A percentile compares a stretch with the other conserved stretches of the same genome.
Evolutionary conservation across 1,140 invertebrate species (phyloP).

Genomic region (Leptoteleia sp.): DNA sequence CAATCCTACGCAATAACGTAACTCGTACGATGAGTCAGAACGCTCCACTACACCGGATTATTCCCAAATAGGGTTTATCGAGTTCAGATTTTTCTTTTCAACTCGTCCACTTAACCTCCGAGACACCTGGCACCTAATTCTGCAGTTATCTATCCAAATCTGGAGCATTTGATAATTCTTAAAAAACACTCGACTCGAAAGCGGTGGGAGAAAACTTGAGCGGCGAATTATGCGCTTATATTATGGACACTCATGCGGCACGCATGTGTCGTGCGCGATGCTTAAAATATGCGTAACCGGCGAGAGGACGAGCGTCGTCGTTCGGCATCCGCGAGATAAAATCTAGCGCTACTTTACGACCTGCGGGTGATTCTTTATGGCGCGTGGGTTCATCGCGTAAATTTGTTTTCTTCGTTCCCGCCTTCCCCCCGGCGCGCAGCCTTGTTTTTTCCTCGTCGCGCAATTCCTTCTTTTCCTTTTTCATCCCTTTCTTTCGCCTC

Average conservation of each 20-base stretch:
- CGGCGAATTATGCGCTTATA: conserved; percentile 40
- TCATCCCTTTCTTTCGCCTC: not conserved
- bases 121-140: too few species aligned
- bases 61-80: too few species aligned
- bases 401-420: conserved; percentile 49
- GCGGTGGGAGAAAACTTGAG: not conserved
- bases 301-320: conserved; percentile 69
- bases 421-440: conserved; percentile 29
- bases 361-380: conserved; percentile 81
- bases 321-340: conserved; percentile 78
- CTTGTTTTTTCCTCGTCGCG: conserved; percentile 34
- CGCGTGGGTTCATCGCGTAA: conserved; percentile 64
- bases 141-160: too few species aligned
- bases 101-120: too few species aligned
- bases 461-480: conserved; percentile 25
- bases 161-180: too few species aligned
- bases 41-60: too few species aligned
- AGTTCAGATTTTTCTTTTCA: too few species aligned
- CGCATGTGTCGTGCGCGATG: conserved; percentile 57
- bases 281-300: conserved; percentile 59
- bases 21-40: too few species aligned
- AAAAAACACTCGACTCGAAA: too few species aligned
- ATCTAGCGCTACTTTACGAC: conserved; percentile 81
- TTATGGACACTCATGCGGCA: conserved; percentile 41
- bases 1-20: too few species aligned